A percentile compares a stretch with the other conserved stretches of the same genome.
Evolutionary conservation across 2,888 invertebrate species (phyloP).

Genomic region (Cantharis nigra): DNA sequence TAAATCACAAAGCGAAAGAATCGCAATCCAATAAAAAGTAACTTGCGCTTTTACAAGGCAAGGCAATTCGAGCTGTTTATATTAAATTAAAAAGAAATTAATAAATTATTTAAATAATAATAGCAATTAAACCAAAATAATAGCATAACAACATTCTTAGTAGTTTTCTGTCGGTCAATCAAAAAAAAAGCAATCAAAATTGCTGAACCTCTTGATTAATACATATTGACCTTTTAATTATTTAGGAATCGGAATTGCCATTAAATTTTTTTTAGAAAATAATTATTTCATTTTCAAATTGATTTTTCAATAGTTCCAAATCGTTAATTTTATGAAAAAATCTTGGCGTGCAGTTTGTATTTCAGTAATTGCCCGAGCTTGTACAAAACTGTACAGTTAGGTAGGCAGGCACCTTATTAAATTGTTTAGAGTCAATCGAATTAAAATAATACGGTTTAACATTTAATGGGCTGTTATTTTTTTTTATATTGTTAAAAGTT

Average conservation of each 20-base stretch:
- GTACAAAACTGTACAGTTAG: background rate
- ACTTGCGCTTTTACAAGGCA: background rate
- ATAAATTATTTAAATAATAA: background rate
- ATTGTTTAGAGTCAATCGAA: background rate
- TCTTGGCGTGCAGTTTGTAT: background rate
- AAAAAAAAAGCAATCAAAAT: background rate
- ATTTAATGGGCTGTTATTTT: slow-evolving; percentile 3
- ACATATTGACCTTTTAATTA: too few species aligned
- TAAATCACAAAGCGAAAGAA: background rate
- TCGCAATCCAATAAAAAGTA: background rate
- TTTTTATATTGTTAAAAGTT: slow-evolving; percentile 41
- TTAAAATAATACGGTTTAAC: background rate
- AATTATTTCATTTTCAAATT: background rate
- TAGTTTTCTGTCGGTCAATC: background rate
- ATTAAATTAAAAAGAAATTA: background rate
- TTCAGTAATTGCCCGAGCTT: background rate
- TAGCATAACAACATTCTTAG: background rate
- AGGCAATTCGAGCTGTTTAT: background rate
- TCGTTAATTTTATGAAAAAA: background rate
- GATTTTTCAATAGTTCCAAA: background rate
- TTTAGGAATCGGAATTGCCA: too few species aligned
- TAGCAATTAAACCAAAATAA: background rate
- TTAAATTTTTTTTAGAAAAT: too few species aligned
- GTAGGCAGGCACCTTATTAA: background rate
- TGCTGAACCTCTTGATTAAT: background rate